These are phyloP conservation scores for Apomyelois bistriatella DNA, from an alignment of 2,888 invertebrate genomes.

Conservation along the genomic window DNA sequence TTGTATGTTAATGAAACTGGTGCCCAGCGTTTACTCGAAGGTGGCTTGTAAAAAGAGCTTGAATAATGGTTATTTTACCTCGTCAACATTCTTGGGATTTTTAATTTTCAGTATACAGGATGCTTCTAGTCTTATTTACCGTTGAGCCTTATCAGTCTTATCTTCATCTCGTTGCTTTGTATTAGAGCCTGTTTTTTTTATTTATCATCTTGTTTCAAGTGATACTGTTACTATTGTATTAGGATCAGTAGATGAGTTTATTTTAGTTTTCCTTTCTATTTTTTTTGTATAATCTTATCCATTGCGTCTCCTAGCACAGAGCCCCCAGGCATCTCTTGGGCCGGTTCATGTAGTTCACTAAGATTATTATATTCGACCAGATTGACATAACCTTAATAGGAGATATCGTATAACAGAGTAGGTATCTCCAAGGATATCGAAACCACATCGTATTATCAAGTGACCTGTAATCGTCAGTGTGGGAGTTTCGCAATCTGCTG, in stretches of 20 bases:
- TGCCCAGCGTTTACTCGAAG: conserved; percentile 29
- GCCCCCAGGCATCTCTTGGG: too few relatives aligned
- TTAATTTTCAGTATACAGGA: not conserved
- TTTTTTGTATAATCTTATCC: too few relatives aligned
- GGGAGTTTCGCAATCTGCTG: conserved; percentile 9
- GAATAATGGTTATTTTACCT: conserved; percentile 34
- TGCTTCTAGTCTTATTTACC: too few relatives aligned
- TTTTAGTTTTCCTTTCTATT: too few relatives aligned
- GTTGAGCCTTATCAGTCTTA: too few relatives aligned
- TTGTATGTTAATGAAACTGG: conserved; percentile 58
- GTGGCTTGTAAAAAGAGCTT: conserved; percentile 18
- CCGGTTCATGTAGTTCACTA: not conserved
- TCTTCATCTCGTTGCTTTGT: too few relatives aligned
- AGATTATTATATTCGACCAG: too few relatives aligned
- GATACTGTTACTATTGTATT: too few relatives aligned
- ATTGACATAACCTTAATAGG: not conserved
- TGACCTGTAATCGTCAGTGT: conserved; percentile 4
- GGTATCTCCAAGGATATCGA: not conserved
- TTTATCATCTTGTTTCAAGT: too few relatives aligned
- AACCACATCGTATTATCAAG: not conserved
- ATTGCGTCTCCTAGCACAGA: too few relatives aligned
- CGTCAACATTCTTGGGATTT: conserved; percentile 22
- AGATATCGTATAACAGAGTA: not conserved
- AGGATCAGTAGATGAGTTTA: too few relatives aligned
- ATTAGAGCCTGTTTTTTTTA: too few relatives aligned